Percentiles rank a stretch among this genome's conserved stretches.
Conservation (phyloP, 1,140 invertebrate species). For the Bathynomus jamesi region DNA sequence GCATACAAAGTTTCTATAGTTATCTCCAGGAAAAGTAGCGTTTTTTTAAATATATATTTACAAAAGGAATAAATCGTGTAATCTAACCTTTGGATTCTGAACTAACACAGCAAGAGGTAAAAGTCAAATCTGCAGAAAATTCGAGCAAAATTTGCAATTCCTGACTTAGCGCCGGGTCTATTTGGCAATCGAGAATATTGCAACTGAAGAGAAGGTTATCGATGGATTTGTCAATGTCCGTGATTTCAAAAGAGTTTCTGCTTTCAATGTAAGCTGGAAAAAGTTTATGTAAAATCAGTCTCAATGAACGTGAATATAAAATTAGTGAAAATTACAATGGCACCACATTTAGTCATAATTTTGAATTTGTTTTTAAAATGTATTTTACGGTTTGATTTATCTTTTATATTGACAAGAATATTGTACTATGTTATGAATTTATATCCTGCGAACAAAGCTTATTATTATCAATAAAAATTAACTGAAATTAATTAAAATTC, state of each 20-base stretch:
- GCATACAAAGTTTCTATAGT: too few relatives aligned
- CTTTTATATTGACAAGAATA: too few relatives aligned
- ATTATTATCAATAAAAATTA: too few relatives aligned
- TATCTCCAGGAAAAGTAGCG: too few relatives aligned
- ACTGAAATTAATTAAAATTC: too few relatives aligned
- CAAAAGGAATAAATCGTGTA: too few relatives aligned
- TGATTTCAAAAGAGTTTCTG: conserved; percentile 23
- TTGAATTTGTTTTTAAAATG: too few relatives aligned
- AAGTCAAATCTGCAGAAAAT: conserved; percentile 32
- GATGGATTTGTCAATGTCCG: conserved; percentile 30
- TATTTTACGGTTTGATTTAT: too few relatives aligned
- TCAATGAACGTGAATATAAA: conserved; percentile 5
- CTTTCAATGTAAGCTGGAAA: conserved; percentile 28
- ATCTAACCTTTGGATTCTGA: conserved; percentile 33
- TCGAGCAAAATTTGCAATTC: conserved; percentile 32
- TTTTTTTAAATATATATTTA: too few relatives aligned
- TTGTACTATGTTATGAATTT: too few relatives aligned
- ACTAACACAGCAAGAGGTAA: conserved; percentile 28
- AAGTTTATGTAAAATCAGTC: neutral
- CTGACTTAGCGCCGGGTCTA: conserved; percentile 22
- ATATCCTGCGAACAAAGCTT: too few relatives aligned
- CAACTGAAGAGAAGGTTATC: conserved; percentile 24
- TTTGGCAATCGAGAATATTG: conserved; percentile 31
- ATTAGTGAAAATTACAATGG: neutral
- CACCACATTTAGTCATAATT: too few relatives aligned